Evolutionary conservation across 2,888 invertebrate genomes (phyloP), one percentile per base, ranked within the genome.

Genomic region (Achlya flavicornis): DNA sequence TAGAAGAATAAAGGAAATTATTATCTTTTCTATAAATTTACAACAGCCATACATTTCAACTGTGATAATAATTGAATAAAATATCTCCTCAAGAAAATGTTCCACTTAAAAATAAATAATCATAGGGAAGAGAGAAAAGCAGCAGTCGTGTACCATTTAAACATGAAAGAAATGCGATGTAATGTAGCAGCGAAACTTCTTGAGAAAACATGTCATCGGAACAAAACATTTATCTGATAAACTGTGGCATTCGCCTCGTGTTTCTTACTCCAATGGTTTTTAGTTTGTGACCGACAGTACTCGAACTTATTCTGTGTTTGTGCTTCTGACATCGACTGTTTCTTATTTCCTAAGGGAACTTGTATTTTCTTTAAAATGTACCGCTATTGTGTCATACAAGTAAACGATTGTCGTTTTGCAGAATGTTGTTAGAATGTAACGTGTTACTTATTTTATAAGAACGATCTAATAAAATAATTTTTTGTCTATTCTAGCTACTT

Each of bases 351-450:
- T 76, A 64, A 71, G 64, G 64, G 70, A 75, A 73, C 72, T n/a
- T 72, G 80, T 84, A 81, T 84, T 86, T 86, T 80, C 81, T 79
- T 82, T 81, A 75, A 79, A 80, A 81, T 77, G 79, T 78, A 76
- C 64, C 69, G 73, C 70, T 74, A 77, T 84, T 85, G 79, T 83
- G 74, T 81, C 72, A 70, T 69, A 19, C 19, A 19, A n/a, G 19
- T 19, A 53, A 53, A 53, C 53, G 53, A 53, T 19, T 53, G 19
- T 53, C 19, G 19, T 53, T 53, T 53, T 53, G 19, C 10, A 19
- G 53, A 53, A n/a, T n/a, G n/a, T n/a, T n/a, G n/a, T n/a, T n/a
- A n/a, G n/a, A n/a, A n/a, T 53, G 19, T 19, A 41, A 53, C 10
- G 7, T 53, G 10, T 3, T 10, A 10, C 19, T 16, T 3, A 53